Evolutionary conservation across 2,113 vertebrate species (phyloP), one percentile per base, ranked within the genome.

Genomic region (Trochalopteron elliotii): DNA sequence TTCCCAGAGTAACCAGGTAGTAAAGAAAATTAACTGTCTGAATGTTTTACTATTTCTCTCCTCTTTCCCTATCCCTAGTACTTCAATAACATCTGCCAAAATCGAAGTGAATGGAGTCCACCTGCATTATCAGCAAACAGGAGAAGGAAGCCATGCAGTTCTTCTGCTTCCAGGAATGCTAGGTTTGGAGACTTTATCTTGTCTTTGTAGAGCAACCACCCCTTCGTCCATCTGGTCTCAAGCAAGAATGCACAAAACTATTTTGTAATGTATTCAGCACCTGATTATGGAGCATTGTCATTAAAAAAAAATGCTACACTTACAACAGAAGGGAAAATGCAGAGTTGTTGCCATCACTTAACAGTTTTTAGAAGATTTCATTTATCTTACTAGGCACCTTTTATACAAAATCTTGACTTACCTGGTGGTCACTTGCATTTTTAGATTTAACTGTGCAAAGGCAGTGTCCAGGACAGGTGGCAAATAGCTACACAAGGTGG

Each of bases 111-210:
- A 99, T 63, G 98, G 99, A 37, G 98, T 98, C 67, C 95, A 98
- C 42, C 97, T 99, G 37, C 98, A 98, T 95, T 99, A 99, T 11
- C 98, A 98, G 96, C 96, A 88, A 82, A 98, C 98, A 1, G 99
- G 99, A 90, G 91, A 81, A 74, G 99, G 99, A 80, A 95, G 97
- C 17, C 99, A 99, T n/a, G 97, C 96, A 0, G 93, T 99, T 80
- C 97, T 99, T 85, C 95, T 99, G 59, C 96, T 99, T 79, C 99
- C 99, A 5, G 99, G 99, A 42, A 99, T 99, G 97, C 88, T 99
- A 93, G 99, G 99, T 99, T 71, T 80, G 98, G n/a, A 91, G 13
- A 20, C 52, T 89, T 78, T 85, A 8, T 88, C 64, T 94, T 90
- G 44, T 67, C 78, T 78, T 13, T 69, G n/a, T 64, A 53, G n/a